phyloP scores from a whole-genome alignment of 1,140 invertebrate species.

The Tigriopus japonicus region DNA sequence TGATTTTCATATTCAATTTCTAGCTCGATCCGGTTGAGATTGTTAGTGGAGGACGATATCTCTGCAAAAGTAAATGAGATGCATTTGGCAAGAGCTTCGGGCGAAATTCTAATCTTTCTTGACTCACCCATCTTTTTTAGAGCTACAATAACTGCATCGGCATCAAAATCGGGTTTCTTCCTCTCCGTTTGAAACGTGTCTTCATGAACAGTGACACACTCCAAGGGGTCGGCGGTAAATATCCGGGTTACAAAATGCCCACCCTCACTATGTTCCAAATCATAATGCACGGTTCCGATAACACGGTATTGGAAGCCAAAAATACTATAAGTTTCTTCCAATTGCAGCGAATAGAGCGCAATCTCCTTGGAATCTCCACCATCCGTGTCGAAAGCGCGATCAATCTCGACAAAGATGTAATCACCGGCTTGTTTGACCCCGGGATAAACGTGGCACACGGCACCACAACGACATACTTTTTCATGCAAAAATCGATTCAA shows the following conservation, averaged over 20 bases:
- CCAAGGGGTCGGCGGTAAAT: neutral
- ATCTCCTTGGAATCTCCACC: neutral
- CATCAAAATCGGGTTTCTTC: constrained; percentile 1
- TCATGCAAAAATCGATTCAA: neutral
- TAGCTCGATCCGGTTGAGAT: too few relatives aligned
- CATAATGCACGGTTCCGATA: too few relatives aligned
- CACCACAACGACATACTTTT: neutral
- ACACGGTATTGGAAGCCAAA: too few relatives aligned
- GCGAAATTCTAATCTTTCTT: too few relatives aligned
- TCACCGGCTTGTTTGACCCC: neutral
- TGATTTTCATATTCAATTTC: too few relatives aligned
- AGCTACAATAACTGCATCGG: constrained; percentile 3
- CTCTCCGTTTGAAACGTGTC: neutral
- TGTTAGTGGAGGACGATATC: too few relatives aligned
- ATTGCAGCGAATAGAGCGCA: neutral
- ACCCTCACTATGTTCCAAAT: neutral
- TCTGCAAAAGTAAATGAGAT: too few relatives aligned
- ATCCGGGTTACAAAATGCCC: neutral
- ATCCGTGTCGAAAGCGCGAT: neutral
- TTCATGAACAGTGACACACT: neutral
- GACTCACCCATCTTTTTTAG: constrained; percentile 3
- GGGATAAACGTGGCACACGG: neutral
- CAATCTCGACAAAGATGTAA: constrained; percentile 4
- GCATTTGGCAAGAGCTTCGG: too few relatives aligned
- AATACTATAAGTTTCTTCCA: neutral